Evolutionary conservation across 2,797 vertebrate genomes (phyloP).

Genomic region (Myripristis murdjan): DNA sequence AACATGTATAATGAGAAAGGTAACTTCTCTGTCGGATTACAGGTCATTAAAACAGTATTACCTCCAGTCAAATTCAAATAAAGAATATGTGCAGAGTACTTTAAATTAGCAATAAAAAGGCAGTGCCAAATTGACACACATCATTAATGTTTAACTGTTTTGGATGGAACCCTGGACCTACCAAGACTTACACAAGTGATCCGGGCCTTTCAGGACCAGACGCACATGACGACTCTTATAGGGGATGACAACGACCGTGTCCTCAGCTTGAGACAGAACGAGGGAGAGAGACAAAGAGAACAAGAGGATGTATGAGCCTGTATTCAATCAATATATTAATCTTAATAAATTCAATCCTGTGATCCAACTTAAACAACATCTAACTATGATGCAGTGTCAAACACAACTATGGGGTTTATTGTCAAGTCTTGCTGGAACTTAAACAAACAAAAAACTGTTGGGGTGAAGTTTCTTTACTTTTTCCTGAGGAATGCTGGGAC

Average conservation of each 20-base stretch:
- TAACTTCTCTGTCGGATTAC: slow-evolving; percentile 11
- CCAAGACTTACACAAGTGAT: slow-evolving; percentile 98
- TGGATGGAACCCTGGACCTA: slow-evolving; percentile 87
- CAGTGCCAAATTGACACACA: slow-evolving; percentile 28
- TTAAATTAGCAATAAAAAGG: slow-evolving; percentile 23
- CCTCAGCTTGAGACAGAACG: slow-evolving; percentile 86
- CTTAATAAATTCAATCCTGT: too few relatives aligned
- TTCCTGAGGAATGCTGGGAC: slow-evolving; percentile 92
- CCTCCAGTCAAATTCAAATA: slow-evolving; percentile 17
- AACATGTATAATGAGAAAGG: slow-evolving; percentile 17
- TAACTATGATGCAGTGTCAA: not conserved
- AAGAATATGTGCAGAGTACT: slow-evolving; percentile 21
- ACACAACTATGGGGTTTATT: not conserved
- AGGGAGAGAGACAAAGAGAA: slow-evolving; percentile 18
- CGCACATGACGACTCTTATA: slow-evolving; percentile 94
- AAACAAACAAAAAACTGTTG: not conserved
- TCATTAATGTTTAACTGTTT: slow-evolving; percentile 51
- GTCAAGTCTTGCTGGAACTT: not conserved
- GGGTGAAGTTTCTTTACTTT: slow-evolving; percentile 85
- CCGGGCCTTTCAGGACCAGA: slow-evolving; percentile 94
- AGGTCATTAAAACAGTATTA: slow-evolving; percentile 22
- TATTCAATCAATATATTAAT: not conserved
- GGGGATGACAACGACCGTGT: slow-evolving; percentile 92
- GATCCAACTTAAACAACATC: not conserved
- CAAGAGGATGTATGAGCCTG: not conserved